A percentile compares a stretch with the other conserved stretches of the same genome.
Evolutionary conservation across 1,140 invertebrate genomes (phyloP).

Genomic region (Drosophila mayri): DNA sequence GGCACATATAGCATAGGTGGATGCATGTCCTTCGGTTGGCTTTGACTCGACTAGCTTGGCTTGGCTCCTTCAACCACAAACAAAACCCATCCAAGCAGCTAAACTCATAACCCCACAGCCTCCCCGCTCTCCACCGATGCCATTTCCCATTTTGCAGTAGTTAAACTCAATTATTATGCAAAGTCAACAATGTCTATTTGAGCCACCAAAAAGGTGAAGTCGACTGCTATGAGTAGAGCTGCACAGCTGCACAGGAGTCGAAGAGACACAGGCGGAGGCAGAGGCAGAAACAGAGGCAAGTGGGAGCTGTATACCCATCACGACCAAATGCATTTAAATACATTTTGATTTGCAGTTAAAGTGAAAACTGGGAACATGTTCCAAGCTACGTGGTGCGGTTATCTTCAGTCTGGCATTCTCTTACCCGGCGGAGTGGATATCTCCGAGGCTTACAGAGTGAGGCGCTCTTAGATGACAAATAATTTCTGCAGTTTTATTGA

Average conservation of each 20-base stretch:
- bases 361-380: conserved; percentile 69
- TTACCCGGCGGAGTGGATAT: conserved; percentile 14
- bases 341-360: conserved; percentile 81
- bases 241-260: background rate
- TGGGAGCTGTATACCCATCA: conserved; percentile 46
- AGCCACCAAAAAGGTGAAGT: conserved; percentile 67
- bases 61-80: conserved; percentile 65
- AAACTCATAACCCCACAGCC: conserved; percentile 50
- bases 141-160: conserved; percentile 66
- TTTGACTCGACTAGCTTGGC: conserved; percentile 55
- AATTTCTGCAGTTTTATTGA: conserved; percentile 82
- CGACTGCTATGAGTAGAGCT: conserved; percentile 16
- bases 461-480: conserved; percentile 67
- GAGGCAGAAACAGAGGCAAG: background rate
- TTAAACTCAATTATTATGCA: conserved; percentile 83
- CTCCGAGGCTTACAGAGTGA: conserved; percentile 5
- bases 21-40: conserved; percentile 61
- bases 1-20: conserved; percentile 24
- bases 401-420: conserved; percentile 29
- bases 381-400: conserved; percentile 59
- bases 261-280: background rate
- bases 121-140: background rate
- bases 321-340: conserved; percentile 79
- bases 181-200: conserved; percentile 82
- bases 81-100: conserved; percentile 76